These are phyloP conservation scores for Platyura marginata DNA, from an alignment of 1,140 invertebrate genomes.

Conservation along the genomic window DNA sequence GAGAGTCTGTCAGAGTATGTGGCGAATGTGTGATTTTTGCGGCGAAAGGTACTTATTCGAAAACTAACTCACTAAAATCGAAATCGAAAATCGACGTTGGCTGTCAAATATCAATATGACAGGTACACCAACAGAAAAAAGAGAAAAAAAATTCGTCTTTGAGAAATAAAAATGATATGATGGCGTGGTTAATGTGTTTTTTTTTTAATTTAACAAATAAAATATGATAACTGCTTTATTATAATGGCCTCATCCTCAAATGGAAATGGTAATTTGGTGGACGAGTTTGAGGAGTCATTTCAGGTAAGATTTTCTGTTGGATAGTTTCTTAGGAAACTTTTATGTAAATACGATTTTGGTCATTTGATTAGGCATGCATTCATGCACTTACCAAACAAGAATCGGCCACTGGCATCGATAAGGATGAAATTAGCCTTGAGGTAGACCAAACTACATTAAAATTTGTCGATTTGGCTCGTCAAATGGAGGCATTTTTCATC, in stretches of 20 bases:
- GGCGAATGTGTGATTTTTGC: no score
- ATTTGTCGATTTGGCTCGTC: slow-evolving; percentile 76
- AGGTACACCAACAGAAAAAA: no score
- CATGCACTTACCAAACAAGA: slow-evolving; percentile 74
- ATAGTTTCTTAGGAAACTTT: not conserved
- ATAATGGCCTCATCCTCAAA: slow-evolving; percentile 66
- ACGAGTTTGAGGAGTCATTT: slow-evolving; percentile 73
- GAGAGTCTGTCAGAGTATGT: no score
- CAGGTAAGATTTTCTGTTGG: slow-evolving; percentile 31
- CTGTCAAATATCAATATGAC: no score
- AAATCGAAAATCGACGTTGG: no score
- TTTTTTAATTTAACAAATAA: no score
- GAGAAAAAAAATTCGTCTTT: no score
- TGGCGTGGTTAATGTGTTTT: no score
- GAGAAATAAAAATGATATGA: no score
- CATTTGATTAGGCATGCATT: slow-evolving; percentile 46
- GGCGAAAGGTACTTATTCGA: no score
- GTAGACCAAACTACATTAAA: slow-evolving; percentile 67
- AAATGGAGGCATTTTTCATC: slow-evolving; percentile 88
- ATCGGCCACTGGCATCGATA: slow-evolving; percentile 48
- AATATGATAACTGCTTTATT: no score
- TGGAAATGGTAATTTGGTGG: slow-evolving; percentile 60
- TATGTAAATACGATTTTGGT: not conserved
- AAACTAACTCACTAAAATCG: no score
- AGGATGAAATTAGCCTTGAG: slow-evolving; percentile 66